phyloP scores from a whole-genome alignment of 2,113 vertebrate genomes.

The Sylvietta virens region DNA sequence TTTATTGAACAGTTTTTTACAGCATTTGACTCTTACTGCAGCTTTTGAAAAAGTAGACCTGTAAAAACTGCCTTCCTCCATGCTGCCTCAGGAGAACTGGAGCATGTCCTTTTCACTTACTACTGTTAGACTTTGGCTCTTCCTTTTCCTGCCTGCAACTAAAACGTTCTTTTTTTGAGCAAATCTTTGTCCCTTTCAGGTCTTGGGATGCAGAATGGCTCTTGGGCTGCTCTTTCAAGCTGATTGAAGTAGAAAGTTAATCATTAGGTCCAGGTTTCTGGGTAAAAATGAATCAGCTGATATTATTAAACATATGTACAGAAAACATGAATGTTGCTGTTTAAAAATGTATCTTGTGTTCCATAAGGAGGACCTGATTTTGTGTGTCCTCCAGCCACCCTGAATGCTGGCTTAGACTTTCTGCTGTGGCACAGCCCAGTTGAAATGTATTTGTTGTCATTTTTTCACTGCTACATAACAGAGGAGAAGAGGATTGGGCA shows the following conservation, averaged over 20 bases:
- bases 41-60: neutral
- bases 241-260: neutral
- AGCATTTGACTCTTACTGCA: neutral
- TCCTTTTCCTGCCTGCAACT: neutral
- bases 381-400: neutral
- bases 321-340: neutral
- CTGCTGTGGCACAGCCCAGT: neutral
- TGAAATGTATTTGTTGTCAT: neutral
- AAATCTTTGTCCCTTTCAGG: neutral
- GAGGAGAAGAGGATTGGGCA: neutral
- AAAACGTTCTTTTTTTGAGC: neutral
- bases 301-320: neutral
- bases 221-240: neutral
- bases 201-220: neutral
- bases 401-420: neutral
- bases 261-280: neutral
- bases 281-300: neutral
- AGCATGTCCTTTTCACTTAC: neutral
- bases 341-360: neutral
- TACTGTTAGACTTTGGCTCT: neutral
- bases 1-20: neutral
- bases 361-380: neutral
- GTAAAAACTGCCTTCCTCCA: neutral
- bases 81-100: neutral
- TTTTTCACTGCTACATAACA: neutral